Conservation (phyloP, 2,888 invertebrate species). For the Choristoneura rosaceana region DNA sequence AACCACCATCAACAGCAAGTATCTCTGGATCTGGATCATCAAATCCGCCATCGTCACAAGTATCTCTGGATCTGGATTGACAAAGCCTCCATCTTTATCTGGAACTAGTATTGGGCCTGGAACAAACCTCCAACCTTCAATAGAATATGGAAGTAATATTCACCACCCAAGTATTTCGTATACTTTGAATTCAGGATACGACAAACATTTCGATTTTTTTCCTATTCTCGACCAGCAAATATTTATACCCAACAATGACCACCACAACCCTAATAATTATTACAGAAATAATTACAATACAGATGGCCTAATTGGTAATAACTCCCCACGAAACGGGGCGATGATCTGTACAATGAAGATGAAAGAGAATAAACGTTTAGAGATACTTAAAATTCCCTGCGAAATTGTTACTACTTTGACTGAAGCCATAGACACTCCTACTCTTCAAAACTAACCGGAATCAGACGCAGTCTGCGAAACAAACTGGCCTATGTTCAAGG, state of each 20-base stretch:
- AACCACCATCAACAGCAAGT: slow-evolving; percentile 38
- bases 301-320: slow-evolving; percentile 45
- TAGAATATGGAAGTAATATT: slow-evolving; percentile 30
- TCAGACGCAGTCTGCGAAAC: slow-evolving; percentile 60
- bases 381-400: slow-evolving; percentile 73
- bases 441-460: slow-evolving; percentile 25
- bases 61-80: slow-evolving; percentile 45
- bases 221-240: neutral
- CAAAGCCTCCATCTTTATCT: slow-evolving; percentile 28
- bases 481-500: slow-evolving; percentile 58
- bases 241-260: slow-evolving; percentile 59
- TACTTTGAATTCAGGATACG: slow-evolving; percentile 45
- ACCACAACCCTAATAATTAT: slow-evolving; percentile 78
- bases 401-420: slow-evolving; percentile 80
- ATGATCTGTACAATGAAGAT: slow-evolving; percentile 70
- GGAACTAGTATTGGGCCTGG: slow-evolving; percentile 8
- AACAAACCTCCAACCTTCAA: slow-evolving; percentile 7
- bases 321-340: slow-evolving; percentile 55
- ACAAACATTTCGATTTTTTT: slow-evolving; percentile 12
- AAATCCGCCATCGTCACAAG: slow-evolving; percentile 44
- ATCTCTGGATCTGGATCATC: too few relatives aligned
- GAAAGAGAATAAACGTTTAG: slow-evolving; percentile 62
- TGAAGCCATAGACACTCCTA: slow-evolving; percentile 52
- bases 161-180: slow-evolving; percentile 29
- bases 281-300: slow-evolving; percentile 63